A percentile compares a stretch with the other conserved stretches of the same genome.
These are phyloP conservation scores for Drosophila fungiperda DNA, from an alignment of 2,888 invertebrate genomes.

Conservation along the genomic window DNA sequence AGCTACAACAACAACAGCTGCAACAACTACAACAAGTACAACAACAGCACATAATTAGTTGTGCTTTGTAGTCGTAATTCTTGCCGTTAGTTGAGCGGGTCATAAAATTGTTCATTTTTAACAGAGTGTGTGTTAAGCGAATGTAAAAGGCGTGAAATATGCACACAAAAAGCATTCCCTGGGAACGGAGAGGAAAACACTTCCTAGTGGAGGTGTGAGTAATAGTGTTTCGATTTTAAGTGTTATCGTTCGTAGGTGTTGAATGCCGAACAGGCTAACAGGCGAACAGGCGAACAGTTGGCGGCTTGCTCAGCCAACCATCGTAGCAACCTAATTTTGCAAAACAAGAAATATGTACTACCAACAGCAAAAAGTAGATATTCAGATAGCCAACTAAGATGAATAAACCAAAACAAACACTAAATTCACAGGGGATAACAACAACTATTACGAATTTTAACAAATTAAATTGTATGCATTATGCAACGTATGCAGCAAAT, in stretches of 20 bases:
- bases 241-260: constrained; percentile 38
- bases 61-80: constrained; percentile 55
- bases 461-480: too few species aligned
- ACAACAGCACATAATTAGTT: constrained; percentile 74
- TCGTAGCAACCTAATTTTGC: constrained; percentile 17
- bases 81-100: constrained; percentile 61
- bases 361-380: constrained; percentile 10
- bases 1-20: constrained; percentile 30
- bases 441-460: too few species aligned
- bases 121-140: constrained; percentile 31
- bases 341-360: neutral
- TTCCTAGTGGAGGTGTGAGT: constrained; percentile 10
- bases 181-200: neutral
- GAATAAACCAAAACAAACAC: neutral
- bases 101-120: constrained; percentile 67
- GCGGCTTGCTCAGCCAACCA: constrained; percentile 2
- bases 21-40: constrained; percentile 24
- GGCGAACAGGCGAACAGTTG: constrained; percentile 21
- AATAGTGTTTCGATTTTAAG: constrained; percentile 15
- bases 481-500: neutral
- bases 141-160: constrained; percentile 47
- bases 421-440: neutral
- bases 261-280: constrained; percentile 16
- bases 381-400: neutral
- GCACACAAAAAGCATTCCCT: constrained; percentile 8